phyloP scores from a whole-genome alignment of 2,797 vertebrate genomes.

The Myotis myotis region DNA sequence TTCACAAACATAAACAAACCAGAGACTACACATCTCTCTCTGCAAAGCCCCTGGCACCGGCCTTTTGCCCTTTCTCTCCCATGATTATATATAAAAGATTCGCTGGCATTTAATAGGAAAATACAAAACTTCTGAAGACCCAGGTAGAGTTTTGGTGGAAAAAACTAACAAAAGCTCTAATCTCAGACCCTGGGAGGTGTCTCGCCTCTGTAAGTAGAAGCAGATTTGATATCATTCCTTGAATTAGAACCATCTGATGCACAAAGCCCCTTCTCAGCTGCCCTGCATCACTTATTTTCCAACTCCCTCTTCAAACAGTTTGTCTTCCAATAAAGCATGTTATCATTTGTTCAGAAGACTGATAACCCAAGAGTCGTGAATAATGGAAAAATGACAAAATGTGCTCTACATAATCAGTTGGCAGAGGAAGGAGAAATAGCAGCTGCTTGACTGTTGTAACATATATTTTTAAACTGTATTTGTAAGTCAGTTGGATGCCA shows the following conservation, averaged over 20 bases:
- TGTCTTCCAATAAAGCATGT: constrained; percentile 65
- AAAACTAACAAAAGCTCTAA: constrained; percentile 59
- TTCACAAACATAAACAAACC: neutral
- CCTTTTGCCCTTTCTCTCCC: neutral
- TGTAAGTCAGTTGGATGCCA: constrained; percentile 54
- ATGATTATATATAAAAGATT: constrained; percentile 15
- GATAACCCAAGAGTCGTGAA: constrained; percentile 51
- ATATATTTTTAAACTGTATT: constrained; percentile 66
- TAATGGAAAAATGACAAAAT: constrained; percentile 64
- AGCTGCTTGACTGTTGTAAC: constrained; percentile 64
- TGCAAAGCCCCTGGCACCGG: neutral
- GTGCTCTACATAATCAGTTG: constrained; percentile 68
- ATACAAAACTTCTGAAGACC: constrained; percentile 31
- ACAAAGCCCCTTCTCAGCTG: constrained; percentile 42
- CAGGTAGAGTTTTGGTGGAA: constrained; percentile 56
- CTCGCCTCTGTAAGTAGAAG: constrained; percentile 65
- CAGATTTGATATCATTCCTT: constrained; percentile 66
- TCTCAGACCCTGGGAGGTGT: constrained; percentile 71
- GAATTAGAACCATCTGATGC: constrained; percentile 75
- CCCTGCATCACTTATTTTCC: constrained; percentile 57
- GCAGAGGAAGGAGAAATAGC: constrained; percentile 59
- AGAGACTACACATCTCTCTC: neutral
- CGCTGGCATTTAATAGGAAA: constrained; percentile 35
- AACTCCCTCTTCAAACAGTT: constrained; percentile 59
- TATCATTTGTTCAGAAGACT: constrained; percentile 64